phyloP scores from a whole-genome alignment of 2,888 invertebrate genomes.

The Phlogophora meticulosa region DNA sequence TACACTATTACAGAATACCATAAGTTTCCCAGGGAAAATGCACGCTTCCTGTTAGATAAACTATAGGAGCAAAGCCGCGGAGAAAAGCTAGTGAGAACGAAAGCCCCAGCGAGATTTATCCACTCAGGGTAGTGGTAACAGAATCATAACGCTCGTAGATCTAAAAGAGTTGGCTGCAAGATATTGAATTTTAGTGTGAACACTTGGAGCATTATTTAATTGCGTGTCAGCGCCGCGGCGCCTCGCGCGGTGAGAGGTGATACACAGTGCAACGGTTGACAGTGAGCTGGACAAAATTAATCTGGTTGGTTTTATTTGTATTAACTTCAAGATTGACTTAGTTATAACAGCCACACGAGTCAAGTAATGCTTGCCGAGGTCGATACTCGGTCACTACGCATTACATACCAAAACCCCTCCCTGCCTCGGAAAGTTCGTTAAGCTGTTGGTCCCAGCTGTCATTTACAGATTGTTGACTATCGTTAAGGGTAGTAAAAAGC shows the following conservation, averaged over 20 bases:
- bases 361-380: too few species aligned
- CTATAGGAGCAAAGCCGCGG: not conserved
- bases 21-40: too few species aligned
- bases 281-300: constrained; percentile 16
- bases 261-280: constrained; percentile 54
- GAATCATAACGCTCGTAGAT: constrained; percentile 81
- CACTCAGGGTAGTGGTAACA: constrained; percentile 69
- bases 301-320: not conserved
- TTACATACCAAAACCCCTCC: too few species aligned
- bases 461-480: too few species aligned
- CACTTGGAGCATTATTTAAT: constrained; percentile 90
- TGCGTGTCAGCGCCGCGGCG: constrained; percentile 83
- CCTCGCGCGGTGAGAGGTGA: constrained; percentile 74
- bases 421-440: too few species aligned
- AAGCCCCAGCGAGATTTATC: not conserved
- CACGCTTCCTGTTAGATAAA: too few species aligned
- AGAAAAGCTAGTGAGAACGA: not conserved
- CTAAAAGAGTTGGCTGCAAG: constrained; percentile 81
- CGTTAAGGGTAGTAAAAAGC: too few species aligned
- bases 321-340: too few species aligned
- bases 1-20: too few species aligned
- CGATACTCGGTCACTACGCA: too few species aligned
- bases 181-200: constrained; percentile 90
- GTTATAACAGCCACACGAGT: too few species aligned
- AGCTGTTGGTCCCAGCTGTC: too few species aligned